These are phyloP conservation scores for Polyergus mexicanus DNA, from an alignment of 1,140 invertebrate genomes.

Conservation along the genomic window DNA sequence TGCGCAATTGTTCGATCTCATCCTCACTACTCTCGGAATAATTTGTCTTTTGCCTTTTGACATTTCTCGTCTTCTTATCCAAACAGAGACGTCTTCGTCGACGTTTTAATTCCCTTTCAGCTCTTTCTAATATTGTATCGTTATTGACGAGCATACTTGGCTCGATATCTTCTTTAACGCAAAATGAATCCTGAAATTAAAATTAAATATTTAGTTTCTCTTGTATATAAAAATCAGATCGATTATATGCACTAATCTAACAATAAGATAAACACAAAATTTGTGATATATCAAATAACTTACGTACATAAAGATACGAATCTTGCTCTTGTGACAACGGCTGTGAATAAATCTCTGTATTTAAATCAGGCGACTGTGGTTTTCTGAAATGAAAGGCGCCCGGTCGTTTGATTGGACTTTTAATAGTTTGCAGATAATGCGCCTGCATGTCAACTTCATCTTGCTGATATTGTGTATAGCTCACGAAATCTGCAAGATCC, in stretches of 20 bases:
- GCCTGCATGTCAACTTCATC: slow-evolving; percentile 86
- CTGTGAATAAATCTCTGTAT: slow-evolving; percentile 80
- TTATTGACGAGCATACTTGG: neutral
- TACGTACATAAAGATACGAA: slow-evolving; percentile 81
- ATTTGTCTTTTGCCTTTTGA: slow-evolving; percentile 34
- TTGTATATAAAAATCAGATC: neutral
- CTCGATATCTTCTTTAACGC: slow-evolving; percentile 65
- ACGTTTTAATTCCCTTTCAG: slow-evolving; percentile 55
- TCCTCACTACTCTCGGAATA: slow-evolving; percentile 76
- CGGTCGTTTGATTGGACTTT: slow-evolving; percentile 73
- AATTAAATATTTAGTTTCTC: neutral
- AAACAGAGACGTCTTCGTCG: slow-evolving; percentile 59
- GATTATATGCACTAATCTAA: neutral
- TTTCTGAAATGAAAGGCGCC: slow-evolving; percentile 76
- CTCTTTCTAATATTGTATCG: slow-evolving; percentile 58
- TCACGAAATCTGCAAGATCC: slow-evolving; percentile 81
- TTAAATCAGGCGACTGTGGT: slow-evolving; percentile 49
- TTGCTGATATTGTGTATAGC: slow-evolving; percentile 82
- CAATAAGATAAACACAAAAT: neutral
- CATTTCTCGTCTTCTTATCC: neutral
- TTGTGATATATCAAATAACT: neutral
- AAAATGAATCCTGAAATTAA: slow-evolving; percentile 80
- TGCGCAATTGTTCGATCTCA: slow-evolving; percentile 73
- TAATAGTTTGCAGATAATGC: slow-evolving; percentile 88
- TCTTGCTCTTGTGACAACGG: slow-evolving; percentile 67